Conservation (phyloP, 2,797 vertebrate genomes). For the Otolemur crassicaudatus region DNA sequence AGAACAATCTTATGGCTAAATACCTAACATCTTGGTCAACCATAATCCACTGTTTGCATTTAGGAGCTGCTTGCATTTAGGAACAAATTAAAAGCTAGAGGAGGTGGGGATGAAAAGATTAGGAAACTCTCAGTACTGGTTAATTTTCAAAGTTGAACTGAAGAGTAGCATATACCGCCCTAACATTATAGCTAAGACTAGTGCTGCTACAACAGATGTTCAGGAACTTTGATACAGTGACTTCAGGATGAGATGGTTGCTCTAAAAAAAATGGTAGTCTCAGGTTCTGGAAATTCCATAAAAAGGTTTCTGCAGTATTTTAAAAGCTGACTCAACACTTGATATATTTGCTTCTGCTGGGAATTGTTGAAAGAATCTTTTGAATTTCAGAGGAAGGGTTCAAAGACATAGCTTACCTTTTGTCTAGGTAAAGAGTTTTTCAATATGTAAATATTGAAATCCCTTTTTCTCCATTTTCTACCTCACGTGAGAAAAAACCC, state of each 20-base stretch:
- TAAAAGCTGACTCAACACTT: not conserved
- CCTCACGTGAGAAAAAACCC: not conserved
- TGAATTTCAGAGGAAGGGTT: slow-evolving; percentile 29
- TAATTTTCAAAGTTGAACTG: slow-evolving; percentile 26
- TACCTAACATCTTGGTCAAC: not conserved
- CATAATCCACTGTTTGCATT: not conserved
- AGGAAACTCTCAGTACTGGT: not conserved
- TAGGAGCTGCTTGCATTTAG: slow-evolving; percentile 27
- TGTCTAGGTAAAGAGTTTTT: not conserved
- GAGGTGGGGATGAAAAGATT: not conserved
- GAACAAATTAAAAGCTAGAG: not conserved
- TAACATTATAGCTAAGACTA: not conserved
- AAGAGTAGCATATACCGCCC: not conserved
- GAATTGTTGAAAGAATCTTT: slow-evolving; percentile 43
- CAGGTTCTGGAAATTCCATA: not conserved
- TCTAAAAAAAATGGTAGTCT: not conserved
- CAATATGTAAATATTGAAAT: slow-evolving; percentile 11
- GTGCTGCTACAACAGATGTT: not conserved
- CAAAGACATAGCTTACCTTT: slow-evolving; percentile 27
- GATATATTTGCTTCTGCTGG: not conserved
- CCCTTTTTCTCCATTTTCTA: not conserved
- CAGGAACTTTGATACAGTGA: not conserved
- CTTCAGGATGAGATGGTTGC: not conserved
- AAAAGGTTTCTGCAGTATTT: slow-evolving; percentile 27
- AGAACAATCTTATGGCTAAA: not conserved